Evolutionary conservation across 1,140 invertebrate genomes (phyloP).

Genomic region (Aphidius ervi): DNA sequence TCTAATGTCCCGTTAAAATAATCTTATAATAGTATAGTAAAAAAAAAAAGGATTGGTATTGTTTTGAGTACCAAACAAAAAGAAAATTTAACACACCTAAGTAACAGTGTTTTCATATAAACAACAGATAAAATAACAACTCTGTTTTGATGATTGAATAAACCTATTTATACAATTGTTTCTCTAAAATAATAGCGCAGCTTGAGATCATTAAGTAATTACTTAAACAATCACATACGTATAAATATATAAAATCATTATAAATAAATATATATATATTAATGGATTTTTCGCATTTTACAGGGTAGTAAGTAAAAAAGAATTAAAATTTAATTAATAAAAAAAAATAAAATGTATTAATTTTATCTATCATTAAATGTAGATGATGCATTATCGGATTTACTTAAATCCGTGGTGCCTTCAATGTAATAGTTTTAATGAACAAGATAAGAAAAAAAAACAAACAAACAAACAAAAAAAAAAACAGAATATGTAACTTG

Average conservation of each 20-base stretch:
- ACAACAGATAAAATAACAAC: too few relatives aligned
- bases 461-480: not conserved
- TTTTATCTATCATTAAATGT: constrained; percentile 26
- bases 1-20: not conserved
- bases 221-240: constrained; percentile 31
- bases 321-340: constrained; percentile 3
- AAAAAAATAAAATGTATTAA: constrained; percentile 6
- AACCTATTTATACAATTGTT: constrained; percentile 39
- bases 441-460: constrained; percentile 16
- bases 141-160: constrained; percentile 1
- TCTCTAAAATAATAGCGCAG: constrained; percentile 37
- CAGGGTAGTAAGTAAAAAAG: constrained; percentile 37
- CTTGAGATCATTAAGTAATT: constrained; percentile 26
- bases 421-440: constrained; percentile 50
- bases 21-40: too few relatives aligned
- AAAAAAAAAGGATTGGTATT: too few relatives aligned
- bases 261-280: constrained; percentile 34
- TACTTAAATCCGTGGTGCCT: constrained; percentile 30
- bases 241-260: too few relatives aligned
- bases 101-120: too few relatives aligned
- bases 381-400: constrained; percentile 30
- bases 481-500: constrained; percentile 37
- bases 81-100: too few relatives aligned
- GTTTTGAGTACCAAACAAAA: too few relatives aligned
- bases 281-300: constrained; percentile 44